Evolutionary conservation across 2,113 vertebrate species (phyloP).

Genomic region (Emydocephalus ijimae): DNA sequence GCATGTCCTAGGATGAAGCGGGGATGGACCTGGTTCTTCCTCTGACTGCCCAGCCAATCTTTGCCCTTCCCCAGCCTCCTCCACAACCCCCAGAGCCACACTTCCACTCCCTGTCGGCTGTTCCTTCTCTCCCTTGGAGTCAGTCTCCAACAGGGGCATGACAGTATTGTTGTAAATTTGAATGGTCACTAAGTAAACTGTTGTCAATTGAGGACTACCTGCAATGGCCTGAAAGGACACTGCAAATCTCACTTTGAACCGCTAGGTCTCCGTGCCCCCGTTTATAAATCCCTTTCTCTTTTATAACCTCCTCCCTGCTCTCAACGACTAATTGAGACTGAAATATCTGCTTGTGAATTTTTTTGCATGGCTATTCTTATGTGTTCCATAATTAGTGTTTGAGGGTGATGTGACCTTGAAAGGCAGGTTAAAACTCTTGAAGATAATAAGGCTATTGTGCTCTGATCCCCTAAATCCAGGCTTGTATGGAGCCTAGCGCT

Average conservation of each 20-base stretch:
- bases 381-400: not conserved
- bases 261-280: not conserved
- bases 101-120: too few species aligned
- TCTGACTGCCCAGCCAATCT: too few species aligned
- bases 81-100: too few species aligned
- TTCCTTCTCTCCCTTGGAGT: too few species aligned
- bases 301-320: not conserved
- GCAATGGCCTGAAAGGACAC: not conserved
- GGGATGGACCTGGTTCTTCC: too few species aligned
- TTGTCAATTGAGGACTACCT: too few species aligned
- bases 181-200: too few species aligned
- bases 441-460: not conserved
- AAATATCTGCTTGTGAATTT: not conserved
- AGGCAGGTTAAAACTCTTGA: not conserved
- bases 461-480: not conserved
- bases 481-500: not conserved
- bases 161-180: too few species aligned
- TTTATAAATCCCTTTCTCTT: not conserved
- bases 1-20: too few species aligned
- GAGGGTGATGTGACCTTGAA: not conserved
- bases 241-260: not conserved
- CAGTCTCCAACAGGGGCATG: too few species aligned
- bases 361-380: not conserved
- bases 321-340: not conserved
- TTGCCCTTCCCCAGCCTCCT: too few species aligned